Conservation (phyloP, 2,888 invertebrate genomes). For the Tachina grossa region DNA sequence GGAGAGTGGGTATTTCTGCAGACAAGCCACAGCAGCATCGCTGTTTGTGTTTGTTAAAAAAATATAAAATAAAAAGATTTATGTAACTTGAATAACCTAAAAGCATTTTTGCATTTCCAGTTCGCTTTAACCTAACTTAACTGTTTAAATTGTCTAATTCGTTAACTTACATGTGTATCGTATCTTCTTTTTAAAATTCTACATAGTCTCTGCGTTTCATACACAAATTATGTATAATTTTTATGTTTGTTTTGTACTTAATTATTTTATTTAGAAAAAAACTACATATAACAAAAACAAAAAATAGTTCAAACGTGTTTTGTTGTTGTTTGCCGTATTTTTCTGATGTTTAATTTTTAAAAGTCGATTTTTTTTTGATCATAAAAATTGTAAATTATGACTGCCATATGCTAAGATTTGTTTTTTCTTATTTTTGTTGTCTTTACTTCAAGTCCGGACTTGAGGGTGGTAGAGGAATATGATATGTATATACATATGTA, state of each 20-base stretch:
- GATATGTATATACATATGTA: not conserved
- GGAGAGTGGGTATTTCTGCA: too few relatives aligned
- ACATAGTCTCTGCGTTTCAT: constrained; percentile 34
- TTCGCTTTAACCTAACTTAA: not conserved
- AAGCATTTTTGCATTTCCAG: not conserved
- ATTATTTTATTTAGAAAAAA: constrained; percentile 48
- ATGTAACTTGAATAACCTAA: not conserved
- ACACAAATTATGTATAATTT: constrained; percentile 66
- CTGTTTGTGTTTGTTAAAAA: too few relatives aligned
- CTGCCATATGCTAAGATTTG: constrained; percentile 62
- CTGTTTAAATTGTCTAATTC: constrained; percentile 23
- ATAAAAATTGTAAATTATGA: constrained; percentile 61
- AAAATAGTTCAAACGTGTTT: constrained; percentile 67
- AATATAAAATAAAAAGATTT: too few relatives aligned
- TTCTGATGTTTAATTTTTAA: constrained; percentile 47
- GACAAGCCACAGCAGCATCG: not conserved
- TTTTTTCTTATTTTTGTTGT: not conserved
- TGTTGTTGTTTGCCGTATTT: constrained; percentile 19
- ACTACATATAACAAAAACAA: constrained; percentile 25
- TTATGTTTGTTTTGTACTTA: constrained; percentile 33
- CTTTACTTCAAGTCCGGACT: constrained; percentile 5
- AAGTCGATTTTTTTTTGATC: constrained; percentile 47
- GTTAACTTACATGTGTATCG: constrained; percentile 7
- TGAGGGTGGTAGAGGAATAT: constrained; percentile 46
- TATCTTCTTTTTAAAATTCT: constrained; percentile 48